These are phyloP conservation scores for Drosophila biarmipes DNA, from an alignment of 1,140 invertebrate species.

Conservation along the genomic window DNA sequence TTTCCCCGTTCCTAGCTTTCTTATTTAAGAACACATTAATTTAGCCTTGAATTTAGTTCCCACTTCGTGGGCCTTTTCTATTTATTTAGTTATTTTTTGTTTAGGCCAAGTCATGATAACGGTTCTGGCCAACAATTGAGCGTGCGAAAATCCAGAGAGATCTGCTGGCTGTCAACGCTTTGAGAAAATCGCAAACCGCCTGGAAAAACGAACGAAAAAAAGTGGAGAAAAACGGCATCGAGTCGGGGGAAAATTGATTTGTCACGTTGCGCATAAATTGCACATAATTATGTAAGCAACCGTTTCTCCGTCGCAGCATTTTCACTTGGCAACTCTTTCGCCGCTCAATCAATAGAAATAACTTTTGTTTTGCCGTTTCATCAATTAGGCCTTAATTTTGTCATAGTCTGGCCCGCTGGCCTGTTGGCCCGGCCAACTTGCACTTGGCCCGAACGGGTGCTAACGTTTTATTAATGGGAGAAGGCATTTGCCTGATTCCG, in stretches of 20 bases:
- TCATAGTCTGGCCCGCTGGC: conserved; percentile 29
- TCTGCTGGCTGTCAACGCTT: conserved; percentile 44
- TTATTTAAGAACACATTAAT: no score
- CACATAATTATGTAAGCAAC: conserved; percentile 69
- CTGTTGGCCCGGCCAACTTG: conserved; percentile 2
- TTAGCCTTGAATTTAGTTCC: not conserved
- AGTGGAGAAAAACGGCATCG: conserved; percentile 17
- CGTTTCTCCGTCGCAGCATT: conserved; percentile 53
- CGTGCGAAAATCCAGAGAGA: conserved; percentile 56
- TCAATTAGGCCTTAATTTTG: conserved; percentile 79
- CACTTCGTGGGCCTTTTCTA: not conserved
- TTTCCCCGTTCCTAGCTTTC: no score
- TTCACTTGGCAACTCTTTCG: conserved; percentile 45
- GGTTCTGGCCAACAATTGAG: conserved; percentile 54
- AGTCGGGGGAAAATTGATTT: conserved; percentile 76
- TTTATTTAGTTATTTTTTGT: conserved; percentile 14
- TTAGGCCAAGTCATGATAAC: conserved; percentile 42
- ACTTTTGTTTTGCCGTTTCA: conserved; percentile 73
- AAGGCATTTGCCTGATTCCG: conserved; percentile 27
- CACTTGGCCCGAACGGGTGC: conserved; percentile 53
- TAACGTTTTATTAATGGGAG: conserved; percentile 75
- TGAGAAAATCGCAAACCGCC: conserved; percentile 27
- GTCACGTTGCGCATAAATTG: conserved; percentile 84
- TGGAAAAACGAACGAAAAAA: conserved; percentile 41
- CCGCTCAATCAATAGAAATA: conserved; percentile 55